Evolutionary conservation across 2,797 vertebrate genomes (phyloP), one percentile per base, ranked within the genome.

Genomic region (Paguma larvata): DNA sequence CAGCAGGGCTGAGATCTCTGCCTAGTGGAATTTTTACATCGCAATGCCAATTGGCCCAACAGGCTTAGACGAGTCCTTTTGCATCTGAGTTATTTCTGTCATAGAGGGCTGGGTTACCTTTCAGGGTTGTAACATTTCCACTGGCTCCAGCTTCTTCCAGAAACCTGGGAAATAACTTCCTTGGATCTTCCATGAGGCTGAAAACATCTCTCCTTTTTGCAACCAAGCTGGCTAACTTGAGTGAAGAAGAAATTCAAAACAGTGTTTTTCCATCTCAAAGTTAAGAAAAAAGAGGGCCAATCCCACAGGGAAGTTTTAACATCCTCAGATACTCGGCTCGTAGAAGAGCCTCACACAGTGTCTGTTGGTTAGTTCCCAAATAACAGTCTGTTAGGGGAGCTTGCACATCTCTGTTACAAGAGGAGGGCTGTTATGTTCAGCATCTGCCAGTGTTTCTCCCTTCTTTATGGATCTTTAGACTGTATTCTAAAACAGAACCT

Each of bases 71-170:
- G 27, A 38, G 4, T 59, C 2, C n/a, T 83, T 93, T 80, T 63
- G 41, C 41, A 41, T 77, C 14, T 62, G 53, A 95, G 70, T 87
- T 96, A 78, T 94, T 86, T 96, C 62, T 91, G 79, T 86, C 70
- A 63, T 72, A 38, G n/a, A 95, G 56, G 16, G 8, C 13, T 85
- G 82, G 72, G 23, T 80, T 93, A 41, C 44, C 7, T 77, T 86
- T 89, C 41, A 91, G 23, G 38, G 3, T 19, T 93, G 5, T 94
- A 80, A 77, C 59, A 91, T 80, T 91, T 70, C 41, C 44, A 15
- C 38, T 84, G 59, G 59, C 51, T 89, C 84, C 34, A 56, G 5
- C n/a, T 53, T 92, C 48, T 83, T 95, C 48, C 21, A 34, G 53
- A 70, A 59, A 87, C 4, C 72, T 85, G 34, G 23, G 19, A 89